A percentile compares a stretch with the other conserved stretches of the same genome.
Conservation (phyloP, 2,888 invertebrate species). For the Allacma fusca region DNA sequence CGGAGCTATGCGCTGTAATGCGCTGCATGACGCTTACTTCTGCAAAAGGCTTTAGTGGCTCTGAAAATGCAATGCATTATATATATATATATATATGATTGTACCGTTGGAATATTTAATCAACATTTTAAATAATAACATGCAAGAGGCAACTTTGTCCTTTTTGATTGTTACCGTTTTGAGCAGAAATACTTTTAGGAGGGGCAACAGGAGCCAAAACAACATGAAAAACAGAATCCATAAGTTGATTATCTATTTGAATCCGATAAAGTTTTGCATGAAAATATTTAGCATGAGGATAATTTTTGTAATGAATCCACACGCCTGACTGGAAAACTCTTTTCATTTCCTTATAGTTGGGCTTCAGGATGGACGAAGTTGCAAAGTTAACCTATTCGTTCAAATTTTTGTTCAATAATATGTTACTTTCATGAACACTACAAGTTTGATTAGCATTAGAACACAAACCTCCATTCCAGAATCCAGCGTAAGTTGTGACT, state of each 20-base stretch:
- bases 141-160: too few species aligned
- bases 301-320: slow-evolving; percentile 85
- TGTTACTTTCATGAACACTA: too few species aligned
- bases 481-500: slow-evolving; percentile 67
- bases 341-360: slow-evolving; percentile 73
- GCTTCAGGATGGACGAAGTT: slow-evolving; percentile 74
- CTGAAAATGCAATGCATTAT: too few species aligned
- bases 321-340: slow-evolving; percentile 87
- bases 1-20: slow-evolving; percentile 84
- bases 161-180: slow-evolving; percentile 76
- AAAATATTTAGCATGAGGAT: slow-evolving; percentile 84
- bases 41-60: slow-evolving; percentile 90
- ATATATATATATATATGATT: too few species aligned
- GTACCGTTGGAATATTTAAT: too few species aligned
- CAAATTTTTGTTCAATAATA: too few species aligned
- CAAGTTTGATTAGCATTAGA: too few species aligned
- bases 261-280: slow-evolving; percentile 87
- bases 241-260: slow-evolving; percentile 93
- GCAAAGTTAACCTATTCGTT: slow-evolving; percentile 82
- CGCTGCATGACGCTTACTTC: slow-evolving; percentile 93
- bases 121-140: too few species aligned
- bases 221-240: slow-evolving; percentile 92
- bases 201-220: slow-evolving; percentile 93
- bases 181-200: slow-evolving; percentile 89
- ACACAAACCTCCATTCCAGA: slow-evolving; percentile 72